Evolutionary conservation across 2,797 vertebrate species (phyloP), one percentile per base, ranked within the genome.

Genomic region (Clarias laeviceps): DNA sequence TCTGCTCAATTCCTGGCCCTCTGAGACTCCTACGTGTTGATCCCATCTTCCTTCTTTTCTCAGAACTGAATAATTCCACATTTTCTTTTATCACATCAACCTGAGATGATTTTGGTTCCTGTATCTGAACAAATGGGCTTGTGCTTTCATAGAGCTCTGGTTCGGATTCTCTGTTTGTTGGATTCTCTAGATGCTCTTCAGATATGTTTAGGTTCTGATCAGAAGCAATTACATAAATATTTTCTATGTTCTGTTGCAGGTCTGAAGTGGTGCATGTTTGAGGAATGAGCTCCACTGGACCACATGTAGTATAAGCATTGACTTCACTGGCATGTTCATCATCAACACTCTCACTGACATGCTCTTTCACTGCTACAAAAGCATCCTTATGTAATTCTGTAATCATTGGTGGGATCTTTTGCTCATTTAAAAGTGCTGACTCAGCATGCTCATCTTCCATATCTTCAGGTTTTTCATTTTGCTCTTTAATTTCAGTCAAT

Each of bases 21-120:
- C 82, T 77, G 45, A 59, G 85, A 66, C 1, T 84, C 80, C 54
- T 92, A 78, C 91, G 92, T 82, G 91, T 91, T 6, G 93, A 94
- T 27, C 92, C 93, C 81, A 95, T 89, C 86, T 94, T 94, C 86
- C 88, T 93, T 77, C 64, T 93, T 79, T 80, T 85, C 34, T 79
- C 86, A 68, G 37, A 29, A 20, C 6, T 54, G 32, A 29, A 69
- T n/a, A 61, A 1, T 77, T 22, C 72, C 20, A 27, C 4, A 57
- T 87, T 87, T 15, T 82, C 40, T 64, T 57, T 82, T 50, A 57
- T 85, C 64, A 66, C 37, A 68, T 77, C 72, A 59, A 87, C 86
- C 11, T 73, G 45, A 62, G 59, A 12, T 11, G 3, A 61, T 9
- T 69, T 54, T 70, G 86, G 59, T 61, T 77, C n/a, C 40, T 62